Base-by-base conservation (phyloP, 2,113 vertebrate genomes). In the Psilopogon haemacephalus region DNA sequence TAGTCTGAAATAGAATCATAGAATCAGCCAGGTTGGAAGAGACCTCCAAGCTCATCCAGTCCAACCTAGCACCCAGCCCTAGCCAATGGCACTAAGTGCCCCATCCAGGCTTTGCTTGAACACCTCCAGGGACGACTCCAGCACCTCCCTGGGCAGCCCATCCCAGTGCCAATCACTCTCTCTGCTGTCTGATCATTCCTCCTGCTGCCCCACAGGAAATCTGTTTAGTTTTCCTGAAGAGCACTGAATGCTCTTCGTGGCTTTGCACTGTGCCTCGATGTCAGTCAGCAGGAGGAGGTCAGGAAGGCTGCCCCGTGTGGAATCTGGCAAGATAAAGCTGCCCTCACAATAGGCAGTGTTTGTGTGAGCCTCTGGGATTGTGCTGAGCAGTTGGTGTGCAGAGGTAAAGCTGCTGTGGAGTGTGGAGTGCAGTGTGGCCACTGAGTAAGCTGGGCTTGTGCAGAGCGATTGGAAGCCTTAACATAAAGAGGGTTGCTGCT, bases 291-390 rank as follows among this genome's bases (percentile, higher is more conserved):
- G 2, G 44, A 82, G 70, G 65, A 67, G 82, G 78, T 77, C 79
- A 67, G 5, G 48, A 69, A 67, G 86, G 68, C 95, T 93, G 91
- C 76, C 64, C 90, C 56, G 13, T 17, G 37, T 87, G 91, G 89
- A 87, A 87, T 96, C 38, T 88, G 59, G 37, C 60, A 83, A 83
- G 89, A 82, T 92, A 79, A 80, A 77, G 84, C 84, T 77, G 89
- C 42, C 54, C 54, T 84, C 62, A 64, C 50, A 40, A 28, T 15
- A 5, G 1, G 1, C 30, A 32, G 72, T 27, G 38, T 55, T 82
- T 87, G 71, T 84, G 60, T 55, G 68, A 89, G 92, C 24, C 63
- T 76, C 38, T 52, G 64, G 27, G 67, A 80, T 85, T 80, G 76
- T 94, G 89, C 89, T 95, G 78, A 95, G 72, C 72, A 28, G 35